Base-by-base conservation (phyloP, 35 echinoderm and acorn worm species). In the Holothuria glaberrima region DNA sequence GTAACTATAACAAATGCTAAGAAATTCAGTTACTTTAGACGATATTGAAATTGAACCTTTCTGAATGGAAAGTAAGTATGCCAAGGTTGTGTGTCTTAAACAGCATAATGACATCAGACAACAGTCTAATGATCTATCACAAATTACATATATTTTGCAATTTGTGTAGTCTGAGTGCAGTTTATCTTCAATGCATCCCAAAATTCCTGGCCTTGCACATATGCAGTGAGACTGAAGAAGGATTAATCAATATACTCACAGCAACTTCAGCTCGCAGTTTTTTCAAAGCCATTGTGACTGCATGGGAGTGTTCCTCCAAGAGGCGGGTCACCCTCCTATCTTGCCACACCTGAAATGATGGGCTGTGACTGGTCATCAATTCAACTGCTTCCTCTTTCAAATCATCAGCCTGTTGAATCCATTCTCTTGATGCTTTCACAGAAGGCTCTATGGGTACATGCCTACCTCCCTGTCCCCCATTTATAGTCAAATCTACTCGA, bases 341-440 rank as follows among this genome's bases (percentile, higher is more conserved):
- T 30, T 84, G 80, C 80, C 80, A 84, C 5, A 61, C 29, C 46
- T 84, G 54, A 38, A 61, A 84, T 24, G 80, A 84, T 60, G 80
- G 80, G 28, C 80, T 84, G 10, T 18, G 52, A 12, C 80, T 84
- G 25, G 80, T 58, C 54, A 84, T 59, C 22, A 84, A 32, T 33
- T 84, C 80, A 60, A 18, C 26, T 36, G 80, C 80, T 62, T 84
- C 80, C 30, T 84, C 80, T 57, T 36, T 84, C 28, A 84, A 26
- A 18, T 62, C 21, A 10, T 63, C 52, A 22, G 80, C 80, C 5
- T 54, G 52, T 1, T 63, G 80, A 31, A 84, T 54, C 80, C 58
- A 84, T 17, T 84, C 80, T 57, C 57, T 84, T 20, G 80, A 84
- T 31, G 80, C 18, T 57, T 32, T 84, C 25, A 84, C 13, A 33